These are phyloP conservation scores for Drosophila trapezifrons DNA, from an alignment of 1,140 invertebrate species.

Conservation along the genomic window DNA sequence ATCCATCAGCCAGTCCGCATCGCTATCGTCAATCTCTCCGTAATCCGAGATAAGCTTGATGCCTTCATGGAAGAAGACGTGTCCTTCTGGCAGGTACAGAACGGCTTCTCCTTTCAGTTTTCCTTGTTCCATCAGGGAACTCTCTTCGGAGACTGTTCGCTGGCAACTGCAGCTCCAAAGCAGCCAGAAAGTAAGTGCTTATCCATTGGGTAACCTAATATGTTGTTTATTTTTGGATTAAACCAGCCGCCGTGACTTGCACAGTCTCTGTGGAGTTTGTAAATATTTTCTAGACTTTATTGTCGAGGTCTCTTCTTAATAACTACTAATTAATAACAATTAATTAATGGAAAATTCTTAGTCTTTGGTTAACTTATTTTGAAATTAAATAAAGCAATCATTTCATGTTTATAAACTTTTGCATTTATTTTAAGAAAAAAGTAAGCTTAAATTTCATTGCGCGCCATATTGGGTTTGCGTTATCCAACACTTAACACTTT, in stretches of 20 bases:
- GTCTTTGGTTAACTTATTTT: too few species aligned
- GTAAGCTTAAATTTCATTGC: neutral
- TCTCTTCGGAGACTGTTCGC: neutral
- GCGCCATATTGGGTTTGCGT: neutral
- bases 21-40: constrained; percentile 49
- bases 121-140: constrained; percentile 6
- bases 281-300: neutral
- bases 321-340: neutral
- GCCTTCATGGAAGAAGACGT: constrained; percentile 49
- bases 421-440: neutral
- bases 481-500: neutral
- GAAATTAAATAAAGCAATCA: neutral
- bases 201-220: constrained; percentile 10
- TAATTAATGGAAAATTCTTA: too few species aligned
- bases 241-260: neutral
- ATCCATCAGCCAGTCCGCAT: constrained; percentile 46
- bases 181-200: neutral
- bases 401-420: neutral
- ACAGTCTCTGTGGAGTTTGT: neutral
- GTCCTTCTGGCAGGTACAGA: constrained; percentile 33
- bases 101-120: constrained; percentile 14
- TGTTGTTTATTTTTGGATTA: constrained; percentile 11
- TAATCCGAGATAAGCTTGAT: constrained; percentile 51
- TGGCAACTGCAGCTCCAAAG: constrained; percentile 1
- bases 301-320: neutral